phyloP scores from a whole-genome alignment of 2,113 vertebrate genomes.

The Sminthopsis crassicaudata region DNA sequence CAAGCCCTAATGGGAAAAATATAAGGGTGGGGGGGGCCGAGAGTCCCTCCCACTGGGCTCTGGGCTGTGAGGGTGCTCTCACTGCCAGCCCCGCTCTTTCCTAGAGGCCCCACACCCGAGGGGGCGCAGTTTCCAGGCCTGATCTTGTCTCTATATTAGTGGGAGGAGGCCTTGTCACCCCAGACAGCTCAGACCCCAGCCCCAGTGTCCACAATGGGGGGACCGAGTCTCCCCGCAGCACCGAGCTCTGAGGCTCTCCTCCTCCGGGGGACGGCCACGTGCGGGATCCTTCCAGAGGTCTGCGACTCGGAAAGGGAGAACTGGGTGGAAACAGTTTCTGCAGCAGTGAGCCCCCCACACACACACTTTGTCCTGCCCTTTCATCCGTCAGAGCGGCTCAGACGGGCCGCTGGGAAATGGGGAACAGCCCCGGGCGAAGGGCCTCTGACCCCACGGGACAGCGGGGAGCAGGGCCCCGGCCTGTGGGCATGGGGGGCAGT shows the following conservation, averaged over 20 bases:
- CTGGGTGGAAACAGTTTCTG: neutral
- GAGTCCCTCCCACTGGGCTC: fast-evolving
- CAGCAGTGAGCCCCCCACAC: neutral
- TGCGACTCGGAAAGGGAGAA: neutral
- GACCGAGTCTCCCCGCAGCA: neutral
- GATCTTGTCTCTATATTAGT: too few relatives aligned
- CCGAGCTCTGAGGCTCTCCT: neutral
- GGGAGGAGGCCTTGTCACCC: neutral
- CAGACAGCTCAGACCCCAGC: neutral
- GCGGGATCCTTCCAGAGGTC: neutral
- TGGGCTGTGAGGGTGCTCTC: fast-evolving
- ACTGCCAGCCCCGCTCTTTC: neutral
- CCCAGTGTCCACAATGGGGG: neutral
- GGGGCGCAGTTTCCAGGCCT: neutral
- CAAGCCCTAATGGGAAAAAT: neutral
- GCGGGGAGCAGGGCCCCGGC: neutral
- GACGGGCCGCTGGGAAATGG: fast-evolving
- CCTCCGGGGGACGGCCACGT: neutral
- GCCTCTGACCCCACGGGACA: neutral
- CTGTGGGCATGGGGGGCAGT: neutral
- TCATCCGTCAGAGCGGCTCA: neutral
- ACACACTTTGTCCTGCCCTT: neutral
- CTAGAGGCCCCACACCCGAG: too few relatives aligned
- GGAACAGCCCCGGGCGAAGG: neutral
- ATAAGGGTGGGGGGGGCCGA: too few relatives aligned